Evolutionary conservation across 2,113 vertebrate species (phyloP).

Genomic region (Thamnaconus septentrionalis): DNA sequence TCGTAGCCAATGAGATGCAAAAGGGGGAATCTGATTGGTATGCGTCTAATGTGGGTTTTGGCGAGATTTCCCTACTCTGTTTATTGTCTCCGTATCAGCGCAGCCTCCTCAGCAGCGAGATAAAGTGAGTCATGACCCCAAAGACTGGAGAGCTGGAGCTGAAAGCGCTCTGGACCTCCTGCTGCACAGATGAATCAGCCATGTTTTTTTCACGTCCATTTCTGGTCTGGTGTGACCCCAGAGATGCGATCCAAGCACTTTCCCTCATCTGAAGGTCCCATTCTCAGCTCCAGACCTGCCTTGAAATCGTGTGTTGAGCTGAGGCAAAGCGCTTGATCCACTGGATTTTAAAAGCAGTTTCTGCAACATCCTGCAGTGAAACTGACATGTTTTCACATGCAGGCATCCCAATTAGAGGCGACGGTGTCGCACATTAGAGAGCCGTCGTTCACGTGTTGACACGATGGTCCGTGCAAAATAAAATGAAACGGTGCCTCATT

Average conservation of each 20-base stretch:
- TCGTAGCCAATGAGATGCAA: too few species aligned
- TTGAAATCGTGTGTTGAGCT: not conserved
- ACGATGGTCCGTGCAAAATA: too few species aligned
- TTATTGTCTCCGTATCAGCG: too few species aligned
- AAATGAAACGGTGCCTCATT: not conserved
- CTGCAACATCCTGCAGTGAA: too few species aligned
- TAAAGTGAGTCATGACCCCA: constrained; percentile 13
- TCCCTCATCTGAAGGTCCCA: constrained; percentile 1
- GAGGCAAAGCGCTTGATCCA: not conserved
- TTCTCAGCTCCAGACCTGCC: constrained; percentile 15
- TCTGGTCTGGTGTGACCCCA: constrained; percentile 16
- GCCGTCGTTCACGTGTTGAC: too few species aligned
- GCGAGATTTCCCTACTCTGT: too few species aligned
- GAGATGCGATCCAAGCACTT: constrained; percentile 27
- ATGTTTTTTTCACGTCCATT: constrained; percentile 14
- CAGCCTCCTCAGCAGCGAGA: not conserved
- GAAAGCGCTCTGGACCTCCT: constrained; percentile 7
- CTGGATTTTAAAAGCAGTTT: too few species aligned
- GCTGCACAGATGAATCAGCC: constrained; percentile 19
- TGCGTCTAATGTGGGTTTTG: too few species aligned
- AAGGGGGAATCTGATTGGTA: too few species aligned
- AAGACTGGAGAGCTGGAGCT: not conserved
- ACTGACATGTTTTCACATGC: too few species aligned
- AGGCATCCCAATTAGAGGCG: too few species aligned
- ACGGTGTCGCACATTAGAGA: too few species aligned